phyloP scores from a whole-genome alignment of 2,113 vertebrate species.

The Erinaceus europaeus region DNA sequence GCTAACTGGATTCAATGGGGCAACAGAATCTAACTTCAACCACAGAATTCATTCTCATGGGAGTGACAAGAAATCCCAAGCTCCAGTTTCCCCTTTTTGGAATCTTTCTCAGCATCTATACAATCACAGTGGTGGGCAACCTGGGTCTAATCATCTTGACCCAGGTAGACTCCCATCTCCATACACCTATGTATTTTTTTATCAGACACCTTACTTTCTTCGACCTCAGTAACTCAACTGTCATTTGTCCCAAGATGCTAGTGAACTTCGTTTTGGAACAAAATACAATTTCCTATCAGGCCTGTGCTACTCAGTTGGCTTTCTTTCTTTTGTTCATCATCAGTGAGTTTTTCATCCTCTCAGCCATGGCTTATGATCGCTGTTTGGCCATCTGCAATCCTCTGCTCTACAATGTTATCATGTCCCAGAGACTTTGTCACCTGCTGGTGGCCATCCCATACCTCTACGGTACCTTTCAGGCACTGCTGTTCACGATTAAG shows the following conservation, averaged over 20 bases:
- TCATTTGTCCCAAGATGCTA: slow-evolving; percentile 70
- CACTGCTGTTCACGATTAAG: too few species aligned
- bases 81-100: slow-evolving; percentile 60
- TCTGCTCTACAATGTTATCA: slow-evolving; percentile 55
- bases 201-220: slow-evolving; percentile 74
- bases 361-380: slow-evolving; percentile 61
- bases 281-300: slow-evolving; percentile 65
- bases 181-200: slow-evolving; percentile 80
- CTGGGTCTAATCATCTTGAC: slow-evolving; percentile 57
- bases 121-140: slow-evolving; percentile 58
- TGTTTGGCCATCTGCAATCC: too few species aligned
- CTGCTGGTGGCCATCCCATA: slow-evolving; percentile 4
- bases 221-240: slow-evolving; percentile 77
- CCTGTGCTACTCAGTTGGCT: slow-evolving; percentile 54
- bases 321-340: slow-evolving; percentile 69
- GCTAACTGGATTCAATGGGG: background rate
- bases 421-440: background rate
- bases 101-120: slow-evolving; percentile 59
- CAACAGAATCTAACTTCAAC: slow-evolving; percentile 49
- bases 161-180: slow-evolving; percentile 23
- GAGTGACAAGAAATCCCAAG: slow-evolving; percentile 15
- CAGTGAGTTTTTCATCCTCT: slow-evolving; percentile 60
- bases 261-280: slow-evolving; percentile 41
- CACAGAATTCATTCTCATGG: too few species aligned
- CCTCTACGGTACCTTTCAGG: too few species aligned